These are phyloP conservation scores for Eutrigla gurnardus DNA, from an alignment of 2,797 vertebrate species.

Conservation along the genomic window DNA sequence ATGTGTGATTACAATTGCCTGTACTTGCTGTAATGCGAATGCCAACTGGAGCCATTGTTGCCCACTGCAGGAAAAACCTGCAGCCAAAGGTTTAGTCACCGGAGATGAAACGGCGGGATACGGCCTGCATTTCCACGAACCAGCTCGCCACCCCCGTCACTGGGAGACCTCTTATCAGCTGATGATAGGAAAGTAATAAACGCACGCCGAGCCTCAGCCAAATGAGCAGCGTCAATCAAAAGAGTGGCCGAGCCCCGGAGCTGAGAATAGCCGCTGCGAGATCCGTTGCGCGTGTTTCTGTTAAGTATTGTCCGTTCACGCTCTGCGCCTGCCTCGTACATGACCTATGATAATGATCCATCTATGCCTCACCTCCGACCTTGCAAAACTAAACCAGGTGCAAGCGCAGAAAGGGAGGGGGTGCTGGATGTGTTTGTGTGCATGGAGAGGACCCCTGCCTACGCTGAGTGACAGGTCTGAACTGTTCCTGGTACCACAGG, in stretches of 20 bases:
- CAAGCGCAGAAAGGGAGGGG: constrained; percentile 2
- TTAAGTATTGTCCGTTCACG: constrained; percentile 24
- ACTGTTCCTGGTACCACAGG: constrained; percentile 56
- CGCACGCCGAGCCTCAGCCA: constrained; percentile 35
- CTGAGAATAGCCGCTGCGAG: constrained; percentile 31
- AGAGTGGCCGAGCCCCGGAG: neutral
- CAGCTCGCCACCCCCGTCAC: neutral
- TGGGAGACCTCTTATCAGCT: constrained; percentile 56
- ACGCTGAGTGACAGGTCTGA: constrained; percentile 73
- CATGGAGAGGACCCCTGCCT: constrained; percentile 57
- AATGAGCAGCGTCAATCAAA: constrained; percentile 66
- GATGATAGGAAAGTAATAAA: constrained; percentile 56
- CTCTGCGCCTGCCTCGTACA: constrained; percentile 58
- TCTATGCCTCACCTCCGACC: constrained; percentile 71
- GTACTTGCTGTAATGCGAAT: neutral
- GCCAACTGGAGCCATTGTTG: constrained; percentile 20
- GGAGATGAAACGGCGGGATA: constrained; percentile 19
- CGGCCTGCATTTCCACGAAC: constrained; percentile 32
- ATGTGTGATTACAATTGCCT: constrained; percentile 4
- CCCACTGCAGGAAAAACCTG: constrained; percentile 15
- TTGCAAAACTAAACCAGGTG: constrained; percentile 78
- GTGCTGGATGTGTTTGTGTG: constrained; percentile 61
- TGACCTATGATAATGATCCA: constrained; percentile 75
- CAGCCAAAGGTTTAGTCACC: constrained; percentile 44
- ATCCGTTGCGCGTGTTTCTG: constrained; percentile 36